Evolutionary conservation across 2,797 vertebrate species (phyloP).

Genomic region (Enteromius thamalakanensis): DNA sequence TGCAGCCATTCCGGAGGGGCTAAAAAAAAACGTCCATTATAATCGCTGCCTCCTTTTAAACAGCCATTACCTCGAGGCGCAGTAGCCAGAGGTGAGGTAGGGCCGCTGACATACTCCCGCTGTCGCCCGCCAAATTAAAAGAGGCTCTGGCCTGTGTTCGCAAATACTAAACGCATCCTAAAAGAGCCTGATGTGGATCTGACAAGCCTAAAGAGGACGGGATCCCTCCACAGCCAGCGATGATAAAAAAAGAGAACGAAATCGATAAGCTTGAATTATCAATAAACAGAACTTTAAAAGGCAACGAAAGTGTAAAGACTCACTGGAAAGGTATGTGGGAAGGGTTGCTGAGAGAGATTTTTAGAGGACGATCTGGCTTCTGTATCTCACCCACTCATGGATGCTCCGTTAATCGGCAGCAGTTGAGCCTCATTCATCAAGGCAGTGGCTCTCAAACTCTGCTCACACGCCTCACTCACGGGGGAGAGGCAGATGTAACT

Average conservation of each 20-base stretch:
- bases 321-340: slow-evolving; percentile 19
- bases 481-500: slow-evolving; percentile 43
- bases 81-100: slow-evolving; percentile 48
- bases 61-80: slow-evolving; percentile 51
- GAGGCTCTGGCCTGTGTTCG: slow-evolving; percentile 28
- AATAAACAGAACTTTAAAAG: slow-evolving; percentile 53
- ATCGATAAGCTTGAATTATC: slow-evolving; percentile 48
- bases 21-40: slow-evolving; percentile 57
- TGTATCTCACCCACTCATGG: slow-evolving; percentile 34
- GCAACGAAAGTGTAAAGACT: slow-evolving; percentile 41
- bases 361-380: slow-evolving; percentile 29
- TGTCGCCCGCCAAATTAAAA: slow-evolving; percentile 54
- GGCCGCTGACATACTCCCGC: slow-evolving; percentile 47
- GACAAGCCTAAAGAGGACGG: neutral
- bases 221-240: neutral
- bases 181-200: slow-evolving; percentile 10
- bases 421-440: slow-evolving; percentile 48
- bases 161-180: slow-evolving; percentile 54
- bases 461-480: slow-evolving; percentile 34
- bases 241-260: neutral
- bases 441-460: neutral
- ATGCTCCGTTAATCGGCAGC: slow-evolving; percentile 51
- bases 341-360: slow-evolving; percentile 33
- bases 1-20: slow-evolving; percentile 39
- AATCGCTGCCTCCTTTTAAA: slow-evolving; percentile 56